A percentile compares a stretch with the other conserved stretches of the same genome.
These are phyloP conservation scores for Adineta ricciae DNA, from an alignment of 2,888 invertebrate genomes.

Conservation along the genomic window DNA sequence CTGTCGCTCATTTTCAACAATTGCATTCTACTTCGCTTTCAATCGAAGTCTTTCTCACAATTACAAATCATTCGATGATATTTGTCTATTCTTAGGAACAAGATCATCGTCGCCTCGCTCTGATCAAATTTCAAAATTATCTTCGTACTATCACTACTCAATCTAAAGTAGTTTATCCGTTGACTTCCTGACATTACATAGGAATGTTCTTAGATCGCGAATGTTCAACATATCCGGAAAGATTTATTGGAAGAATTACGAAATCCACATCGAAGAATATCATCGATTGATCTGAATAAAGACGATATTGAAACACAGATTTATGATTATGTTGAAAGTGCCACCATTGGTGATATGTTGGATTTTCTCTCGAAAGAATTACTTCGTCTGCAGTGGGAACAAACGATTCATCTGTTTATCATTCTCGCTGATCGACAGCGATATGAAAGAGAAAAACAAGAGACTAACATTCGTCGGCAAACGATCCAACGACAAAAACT, in stretches of 20 bases:
- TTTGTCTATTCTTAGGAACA: background rate
- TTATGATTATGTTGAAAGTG: conserved; percentile 19
- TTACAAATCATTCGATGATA: background rate
- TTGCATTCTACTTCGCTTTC: background rate
- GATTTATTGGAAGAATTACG: background rate
- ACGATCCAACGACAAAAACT: background rate
- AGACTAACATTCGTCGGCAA: background rate
- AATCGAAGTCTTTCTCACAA: background rate
- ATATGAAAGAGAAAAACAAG: background rate
- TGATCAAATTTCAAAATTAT: background rate
- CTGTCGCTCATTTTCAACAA: background rate
- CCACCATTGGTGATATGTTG: background rate
- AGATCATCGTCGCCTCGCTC: background rate
- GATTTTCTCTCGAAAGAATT: background rate
- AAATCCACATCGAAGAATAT: background rate
- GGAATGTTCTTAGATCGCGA: background rate
- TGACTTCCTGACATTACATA: background rate
- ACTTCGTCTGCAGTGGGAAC: background rate
- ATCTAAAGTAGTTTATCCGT: background rate
- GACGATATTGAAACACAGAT: background rate
- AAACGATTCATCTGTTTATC: background rate
- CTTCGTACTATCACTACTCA: background rate
- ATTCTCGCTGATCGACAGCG: background rate
- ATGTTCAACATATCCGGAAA: background rate
- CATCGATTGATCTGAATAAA: background rate